These are phyloP conservation scores for Drosophila auraria DNA, from an alignment of 1,140 invertebrate genomes.

Conservation along the genomic window DNA sequence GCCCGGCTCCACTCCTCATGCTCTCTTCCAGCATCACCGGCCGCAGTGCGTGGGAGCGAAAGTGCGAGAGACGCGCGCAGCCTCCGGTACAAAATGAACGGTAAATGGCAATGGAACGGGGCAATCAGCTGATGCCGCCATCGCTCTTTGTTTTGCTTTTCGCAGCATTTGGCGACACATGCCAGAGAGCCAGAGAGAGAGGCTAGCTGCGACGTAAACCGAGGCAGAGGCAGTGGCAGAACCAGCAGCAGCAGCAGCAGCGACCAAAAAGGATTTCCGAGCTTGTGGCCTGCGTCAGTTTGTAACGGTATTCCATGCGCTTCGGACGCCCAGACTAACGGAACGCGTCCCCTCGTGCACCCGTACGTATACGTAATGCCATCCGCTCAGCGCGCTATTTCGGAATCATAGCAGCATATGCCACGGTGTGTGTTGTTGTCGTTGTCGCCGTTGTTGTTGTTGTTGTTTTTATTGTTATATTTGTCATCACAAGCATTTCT, in stretches of 20 bases:
- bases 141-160: constrained; percentile 62
- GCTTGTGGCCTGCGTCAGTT: constrained; percentile 60
- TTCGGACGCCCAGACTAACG: constrained; percentile 37
- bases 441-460: neutral
- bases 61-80: constrained; percentile 39
- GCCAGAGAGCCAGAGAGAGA: constrained; percentile 23
- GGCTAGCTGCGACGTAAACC: constrained; percentile 19
- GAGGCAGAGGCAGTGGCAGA: constrained; percentile 12
- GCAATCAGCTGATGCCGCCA: constrained; percentile 59
- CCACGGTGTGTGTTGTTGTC: constrained; percentile 31
- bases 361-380: constrained; percentile 56
- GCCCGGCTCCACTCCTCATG: neutral
- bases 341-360: constrained; percentile 29
- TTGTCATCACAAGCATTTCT: constrained; percentile 49
- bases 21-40: constrained; percentile 10
- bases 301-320: constrained; percentile 61
- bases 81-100: constrained; percentile 43
- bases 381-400: constrained; percentile 54
- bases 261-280: constrained; percentile 63
- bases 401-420: constrained; percentile 52
- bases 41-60: constrained; percentile 26
- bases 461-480: constrained; percentile 28
- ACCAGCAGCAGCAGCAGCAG: neutral
- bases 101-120: constrained; percentile 41
- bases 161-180: constrained; percentile 31